Evolutionary conservation across 2,888 invertebrate species (phyloP), one percentile per base, ranked within the genome.

Genomic region (Bimastos eiseni): DNA sequence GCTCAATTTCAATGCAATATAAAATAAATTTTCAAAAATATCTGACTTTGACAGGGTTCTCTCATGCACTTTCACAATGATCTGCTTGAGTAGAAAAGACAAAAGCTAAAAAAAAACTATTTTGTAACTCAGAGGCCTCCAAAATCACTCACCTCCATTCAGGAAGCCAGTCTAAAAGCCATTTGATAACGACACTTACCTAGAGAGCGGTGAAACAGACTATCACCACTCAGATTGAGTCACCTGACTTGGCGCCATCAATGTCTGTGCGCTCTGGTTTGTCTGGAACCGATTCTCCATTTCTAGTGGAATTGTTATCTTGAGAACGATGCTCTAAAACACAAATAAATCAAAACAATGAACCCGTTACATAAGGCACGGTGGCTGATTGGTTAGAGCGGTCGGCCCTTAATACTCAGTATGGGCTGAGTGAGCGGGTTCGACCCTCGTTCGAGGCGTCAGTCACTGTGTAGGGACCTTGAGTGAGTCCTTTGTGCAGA

Each of bases 201-300:
- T 86, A 86, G 36, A 86, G 34, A 86, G 86, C 86, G 86, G 86
- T 86, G 86, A 86, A 86, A 86, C 86, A 86, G 86, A 86, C 86
- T 86, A 86, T 86, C 86, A 86, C 86, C 86, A 86, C 86, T 86
- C 86, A 86, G 86, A 86, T 86, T 86, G 86, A 86, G 86, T 86
- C 86, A 86, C 86, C 86, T 86, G 86, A 86, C 86, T 86, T 86
- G 86, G 36, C 37, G 86, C 86, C 86, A 86, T 86, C 86, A 34
- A 86, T 86, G 86, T 86, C 86, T 86, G 86, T 86, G 19, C 37
- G 86, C 34, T 37, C 34, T 21, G 86, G 2, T 37, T 34, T 86
- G 86, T 86, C 86, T 86, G 86, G 36, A 34, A 36, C 37, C 36
- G 86, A 86, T 24, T 86, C 86, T 86, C 86, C 86, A 86, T 86